Conservation (phyloP, 2,888 invertebrate species). For the Orthonychiurus folsomi region DNA sequence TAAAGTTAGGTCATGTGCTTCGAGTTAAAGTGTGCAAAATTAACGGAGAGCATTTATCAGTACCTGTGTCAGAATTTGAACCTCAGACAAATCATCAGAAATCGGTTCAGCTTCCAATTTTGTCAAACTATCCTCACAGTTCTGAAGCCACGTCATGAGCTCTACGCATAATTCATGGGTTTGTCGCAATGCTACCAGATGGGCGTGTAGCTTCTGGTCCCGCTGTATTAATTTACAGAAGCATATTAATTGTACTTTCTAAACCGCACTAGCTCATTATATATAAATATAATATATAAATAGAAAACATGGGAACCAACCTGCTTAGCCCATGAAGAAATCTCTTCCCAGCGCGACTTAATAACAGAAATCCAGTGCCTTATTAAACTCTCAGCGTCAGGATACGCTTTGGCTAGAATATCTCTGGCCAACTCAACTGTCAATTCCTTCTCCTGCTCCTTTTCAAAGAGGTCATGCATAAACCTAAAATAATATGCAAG, state of each 20-base stretch:
- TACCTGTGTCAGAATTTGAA: constrained; percentile 75
- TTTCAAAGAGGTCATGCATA: constrained; percentile 67
- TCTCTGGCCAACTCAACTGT: constrained; percentile 76
- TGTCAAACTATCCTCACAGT: constrained; percentile 73
- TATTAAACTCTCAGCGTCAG: constrained; percentile 89
- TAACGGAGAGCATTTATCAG: constrained; percentile 78
- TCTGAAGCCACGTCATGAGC: constrained; percentile 79
- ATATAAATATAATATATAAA: too few relatives aligned
- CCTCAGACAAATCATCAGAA: constrained; percentile 75
- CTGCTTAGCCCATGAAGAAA: constrained; percentile 70
- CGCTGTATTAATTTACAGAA: too few relatives aligned
- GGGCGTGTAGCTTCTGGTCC: constrained; percentile 69
- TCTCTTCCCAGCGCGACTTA: constrained; percentile 89
- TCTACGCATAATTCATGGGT: constrained; percentile 83
- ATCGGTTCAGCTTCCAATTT: constrained; percentile 75
- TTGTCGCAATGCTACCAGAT: constrained; percentile 66
- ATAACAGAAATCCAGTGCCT: constrained; percentile 97
- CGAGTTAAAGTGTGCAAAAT: neutral
- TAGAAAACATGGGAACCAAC: neutral
- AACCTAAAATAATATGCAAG: too few relatives aligned
- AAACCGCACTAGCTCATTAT: neutral
- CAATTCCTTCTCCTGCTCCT: constrained; percentile 73
- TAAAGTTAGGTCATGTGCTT: neutral
- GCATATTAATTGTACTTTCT: too few relatives aligned
- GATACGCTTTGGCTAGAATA: constrained; percentile 83